A percentile compares a stretch with the other conserved stretches of the same genome.
These are phyloP conservation scores for Teleopsis dalmanni DNA, from an alignment of 1,140 invertebrate species.

Conservation along the genomic window DNA sequence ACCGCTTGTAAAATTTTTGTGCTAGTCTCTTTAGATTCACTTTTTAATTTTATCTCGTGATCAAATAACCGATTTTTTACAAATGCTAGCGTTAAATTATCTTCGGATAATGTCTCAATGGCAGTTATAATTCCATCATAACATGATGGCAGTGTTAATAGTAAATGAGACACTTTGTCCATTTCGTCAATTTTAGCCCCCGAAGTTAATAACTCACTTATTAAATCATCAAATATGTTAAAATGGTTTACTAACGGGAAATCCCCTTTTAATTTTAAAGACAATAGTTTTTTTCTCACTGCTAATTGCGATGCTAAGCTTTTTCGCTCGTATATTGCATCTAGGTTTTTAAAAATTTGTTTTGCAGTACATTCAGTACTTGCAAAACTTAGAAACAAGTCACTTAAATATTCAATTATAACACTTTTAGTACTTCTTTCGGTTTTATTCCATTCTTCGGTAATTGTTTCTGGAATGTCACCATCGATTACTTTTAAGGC, in stretches of 20 bases:
- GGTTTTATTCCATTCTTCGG: slow-evolving; percentile 27
- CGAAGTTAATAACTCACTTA: slow-evolving; percentile 35
- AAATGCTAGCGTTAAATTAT: slow-evolving; percentile 37
- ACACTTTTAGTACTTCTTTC: slow-evolving; percentile 31
- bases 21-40: slow-evolving; percentile 17
- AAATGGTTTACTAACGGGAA: slow-evolving; percentile 36
- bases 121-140: slow-evolving; percentile 41
- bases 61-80: slow-evolving; percentile 43
- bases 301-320: slow-evolving; percentile 39
- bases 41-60: slow-evolving; percentile 30
- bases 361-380: slow-evolving; percentile 24
- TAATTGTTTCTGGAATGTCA: slow-evolving; percentile 14
- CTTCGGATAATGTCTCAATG: slow-evolving; percentile 40
- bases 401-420: slow-evolving; percentile 36
- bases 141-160: slow-evolving; percentile 32
- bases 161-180: no score
- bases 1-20: slow-evolving; percentile 21
- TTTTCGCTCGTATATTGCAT: slow-evolving; percentile 41
- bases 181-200: slow-evolving; percentile 40
- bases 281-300: slow-evolving; percentile 34
- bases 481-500: no score
- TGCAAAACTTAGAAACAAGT: slow-evolving; percentile 35
- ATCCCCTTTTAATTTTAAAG: slow-evolving; percentile 38
- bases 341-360: slow-evolving; percentile 36
- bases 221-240: slow-evolving; percentile 37